Percentiles rank a stretch among this genome's conserved stretches.
These are phyloP conservation scores for Ariolimax columbianus DNA, from an alignment of 2,888 invertebrate genomes.

Conservation along the genomic window DNA sequence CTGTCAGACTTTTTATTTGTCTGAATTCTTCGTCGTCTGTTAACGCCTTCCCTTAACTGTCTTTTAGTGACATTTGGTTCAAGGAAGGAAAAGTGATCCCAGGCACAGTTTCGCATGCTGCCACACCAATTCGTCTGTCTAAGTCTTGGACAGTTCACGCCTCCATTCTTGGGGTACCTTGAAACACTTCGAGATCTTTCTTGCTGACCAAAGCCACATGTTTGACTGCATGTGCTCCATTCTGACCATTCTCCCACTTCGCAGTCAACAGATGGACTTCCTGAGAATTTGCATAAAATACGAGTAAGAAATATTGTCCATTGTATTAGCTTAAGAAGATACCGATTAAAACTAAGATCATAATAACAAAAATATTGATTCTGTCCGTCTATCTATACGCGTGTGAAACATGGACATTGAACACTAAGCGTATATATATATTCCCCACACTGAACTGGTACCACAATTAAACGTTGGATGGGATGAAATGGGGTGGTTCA, in stretches of 20 bases:
- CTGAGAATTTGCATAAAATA: not conserved
- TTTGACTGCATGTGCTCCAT: constrained; percentile 85
- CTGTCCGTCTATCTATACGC: too few relatives aligned
- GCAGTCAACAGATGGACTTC: constrained; percentile 61
- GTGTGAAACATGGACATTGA: too few relatives aligned
- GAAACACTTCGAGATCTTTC: constrained; percentile 85
- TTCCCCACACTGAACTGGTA: too few relatives aligned
- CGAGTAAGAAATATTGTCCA: too few relatives aligned
- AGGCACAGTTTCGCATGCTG: constrained; percentile 67
- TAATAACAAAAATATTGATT: too few relatives aligned
- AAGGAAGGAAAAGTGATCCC: constrained; percentile 63
- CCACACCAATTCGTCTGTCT: constrained; percentile 67
- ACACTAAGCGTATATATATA: too few relatives aligned
- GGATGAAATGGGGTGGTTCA: too few relatives aligned
- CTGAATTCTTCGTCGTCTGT: not conserved
- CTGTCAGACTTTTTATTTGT: not conserved
- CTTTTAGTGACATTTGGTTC: constrained; percentile 15
- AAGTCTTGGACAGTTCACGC: constrained; percentile 84
- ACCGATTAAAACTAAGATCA: too few relatives aligned
- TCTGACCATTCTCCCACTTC: constrained; percentile 71
- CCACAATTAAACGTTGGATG: too few relatives aligned
- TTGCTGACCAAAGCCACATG: constrained; percentile 93
- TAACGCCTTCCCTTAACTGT: constrained; percentile 22
- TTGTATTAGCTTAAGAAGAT: too few relatives aligned
- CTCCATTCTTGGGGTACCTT: constrained; percentile 88